Evolutionary conservation across 2,113 vertebrate genomes (phyloP).

Genomic region (Sinocyclocheilus anophthalmus): DNA sequence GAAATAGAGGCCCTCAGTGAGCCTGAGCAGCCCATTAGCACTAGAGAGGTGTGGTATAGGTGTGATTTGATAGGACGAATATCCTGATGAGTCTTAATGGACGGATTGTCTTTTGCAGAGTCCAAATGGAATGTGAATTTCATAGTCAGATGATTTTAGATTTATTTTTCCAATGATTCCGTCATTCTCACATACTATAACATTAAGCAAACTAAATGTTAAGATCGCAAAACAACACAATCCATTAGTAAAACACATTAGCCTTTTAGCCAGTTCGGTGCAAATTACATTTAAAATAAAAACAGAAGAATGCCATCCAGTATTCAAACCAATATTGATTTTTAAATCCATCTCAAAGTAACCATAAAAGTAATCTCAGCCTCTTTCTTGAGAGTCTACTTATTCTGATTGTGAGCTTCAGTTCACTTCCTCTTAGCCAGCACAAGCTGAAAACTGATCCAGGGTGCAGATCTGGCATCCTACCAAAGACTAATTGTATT

Average conservation of each 20-base stretch:
- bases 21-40: conserved; percentile 13
- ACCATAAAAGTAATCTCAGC: background rate
- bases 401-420: background rate
- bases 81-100: conserved; percentile 35
- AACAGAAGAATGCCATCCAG: background rate
- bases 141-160: background rate
- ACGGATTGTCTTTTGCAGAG: background rate
- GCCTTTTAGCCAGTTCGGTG: background rate
- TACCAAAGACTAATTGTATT: conserved; percentile 61
- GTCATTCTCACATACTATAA: background rate
- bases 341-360: conserved; percentile 9
- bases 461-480: conserved; percentile 51
- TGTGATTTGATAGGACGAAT: conserved; percentile 13
- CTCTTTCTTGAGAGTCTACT: background rate
- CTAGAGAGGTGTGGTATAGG: conserved; percentile 20
- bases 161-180: conserved; percentile 12
- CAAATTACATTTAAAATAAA: conserved; percentile 8
- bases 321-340: background rate
- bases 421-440: conserved; percentile 27
- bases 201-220: background rate
- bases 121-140: conserved; percentile 17
- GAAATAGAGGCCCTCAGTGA: conserved; percentile 30
- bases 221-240: conserved; percentile 23
- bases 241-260: conserved; percentile 8
- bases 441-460: conserved; percentile 54